These are phyloP conservation scores for Aphyosemion australe DNA, from an alignment of 2,113 vertebrate genomes.

Conservation along the genomic window DNA sequence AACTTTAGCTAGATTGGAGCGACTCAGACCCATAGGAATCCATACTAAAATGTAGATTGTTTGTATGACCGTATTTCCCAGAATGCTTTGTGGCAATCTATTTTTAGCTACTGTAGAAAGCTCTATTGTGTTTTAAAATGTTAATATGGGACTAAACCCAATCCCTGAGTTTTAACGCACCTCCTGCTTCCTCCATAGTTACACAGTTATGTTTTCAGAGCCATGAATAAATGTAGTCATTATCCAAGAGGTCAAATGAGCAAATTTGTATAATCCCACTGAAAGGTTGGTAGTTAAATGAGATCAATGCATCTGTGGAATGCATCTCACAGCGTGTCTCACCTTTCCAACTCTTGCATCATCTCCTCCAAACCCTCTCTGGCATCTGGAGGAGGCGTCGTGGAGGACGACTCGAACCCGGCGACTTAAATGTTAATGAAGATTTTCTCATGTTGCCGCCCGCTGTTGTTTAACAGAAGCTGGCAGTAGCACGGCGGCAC, in stretches of 20 bases:
- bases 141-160: too few species aligned
- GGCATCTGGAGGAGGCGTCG: constrained; percentile 1
- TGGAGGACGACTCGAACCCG: neutral
- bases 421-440: constrained; percentile 37
- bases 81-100: too few species aligned
- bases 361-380: constrained; percentile 29
- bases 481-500: constrained; percentile 3
- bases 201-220: neutral
- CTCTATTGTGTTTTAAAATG: too few species aligned
- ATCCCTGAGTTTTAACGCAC: too few species aligned
- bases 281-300: constrained; percentile 40
- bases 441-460: constrained; percentile 20
- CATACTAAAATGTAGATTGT: too few species aligned
- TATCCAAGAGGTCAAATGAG: constrained; percentile 34
- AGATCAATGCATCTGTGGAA: constrained; percentile 21
- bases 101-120: too few species aligned
- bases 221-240: constrained; percentile 1
- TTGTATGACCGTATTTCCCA: too few species aligned
- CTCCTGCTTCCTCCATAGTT: too few species aligned
- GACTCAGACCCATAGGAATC: too few species aligned
- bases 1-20: too few species aligned
- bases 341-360: constrained; percentile 59
- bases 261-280: constrained; percentile 25
- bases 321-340: constrained; percentile 34
- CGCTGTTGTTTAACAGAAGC: constrained; percentile 29